Base-by-base conservation (phyloP, 2,797 vertebrate genomes). In the Telmatherina bonti region DNA sequence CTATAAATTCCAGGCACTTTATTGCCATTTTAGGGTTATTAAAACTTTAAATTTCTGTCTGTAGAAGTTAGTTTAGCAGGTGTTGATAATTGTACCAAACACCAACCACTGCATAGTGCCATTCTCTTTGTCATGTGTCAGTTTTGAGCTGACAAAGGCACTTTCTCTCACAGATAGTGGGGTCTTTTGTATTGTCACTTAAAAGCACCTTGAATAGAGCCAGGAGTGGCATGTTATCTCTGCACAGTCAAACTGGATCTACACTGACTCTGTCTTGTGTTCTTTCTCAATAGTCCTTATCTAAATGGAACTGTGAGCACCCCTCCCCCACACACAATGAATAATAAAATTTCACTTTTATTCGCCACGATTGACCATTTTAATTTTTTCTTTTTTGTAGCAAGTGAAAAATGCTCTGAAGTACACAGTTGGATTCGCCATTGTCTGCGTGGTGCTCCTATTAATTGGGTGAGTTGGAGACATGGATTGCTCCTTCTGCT, bases 401-500 rank as follows among this genome's bases (percentile, higher is more conserved):
- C 97, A 99, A 95, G 94, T 98, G 89, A 97, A 97, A 93, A 97
- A 94, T 1, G 97, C 97, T 58, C 82, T 98, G 85, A 99, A 95
- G 86, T 99, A 99, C 83, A 99, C 97, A 26, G 53, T 96, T 91
- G 98, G 96, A 90, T 99, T 99, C 85, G 85, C 91, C 86, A 86
- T 97, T 60, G 83, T 99, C 91, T 99, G 97, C 76, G 84, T 94
- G 38, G 91, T 94, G 78, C 96, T 99, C 78, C 96, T 99, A 68
- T 84, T 99, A 91, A 96, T 99, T 94, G 98, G 98, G 98, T 99
- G 95, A 88, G 83, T 91, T 68, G 47, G 61, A 82, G 66, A 79
- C 73, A 74, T 29, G 71, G 70, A 74, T 79, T 64, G 67, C 58
- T 78, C 81, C 67, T 69, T 80, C 73, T 85, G 68, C 76, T 63